A percentile compares a stretch with the other conserved stretches of the same genome.
phyloP scores from a whole-genome alignment of 2,797 vertebrate species.

The Buphagus erythrorhynchus region DNA sequence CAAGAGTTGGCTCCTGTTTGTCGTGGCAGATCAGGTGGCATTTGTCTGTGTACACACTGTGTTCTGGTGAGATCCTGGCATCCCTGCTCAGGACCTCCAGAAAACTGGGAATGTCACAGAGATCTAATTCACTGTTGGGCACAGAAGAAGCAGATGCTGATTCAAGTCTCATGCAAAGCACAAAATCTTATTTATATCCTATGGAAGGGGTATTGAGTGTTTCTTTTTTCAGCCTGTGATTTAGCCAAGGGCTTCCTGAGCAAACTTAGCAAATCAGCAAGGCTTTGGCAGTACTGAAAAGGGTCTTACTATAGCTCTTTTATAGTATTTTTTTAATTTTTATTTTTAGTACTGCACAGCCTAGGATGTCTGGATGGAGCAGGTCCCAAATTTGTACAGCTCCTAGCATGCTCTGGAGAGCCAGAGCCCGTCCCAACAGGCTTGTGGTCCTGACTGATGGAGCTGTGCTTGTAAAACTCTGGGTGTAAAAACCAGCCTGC shows the following conservation, averaged over 20 bases:
- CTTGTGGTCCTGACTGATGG: not conserved
- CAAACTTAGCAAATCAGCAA: not conserved
- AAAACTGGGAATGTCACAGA: not conserved
- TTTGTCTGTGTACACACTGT: not conserved
- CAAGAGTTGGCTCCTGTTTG: not conserved
- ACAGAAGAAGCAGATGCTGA: not conserved
- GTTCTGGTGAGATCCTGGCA: not conserved
- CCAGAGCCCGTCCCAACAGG: not conserved
- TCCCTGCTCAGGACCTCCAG: no score
- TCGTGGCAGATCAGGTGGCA: fast-evolving
- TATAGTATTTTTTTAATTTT: not conserved
- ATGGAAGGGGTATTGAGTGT: not conserved
- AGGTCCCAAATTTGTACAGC: not conserved
- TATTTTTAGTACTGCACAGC: not conserved
- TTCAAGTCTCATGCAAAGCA: not conserved
- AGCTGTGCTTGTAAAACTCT: not conserved
- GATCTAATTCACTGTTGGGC: not conserved
- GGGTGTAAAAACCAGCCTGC: not conserved
- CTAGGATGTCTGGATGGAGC: not conserved
- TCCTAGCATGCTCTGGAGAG: not conserved
- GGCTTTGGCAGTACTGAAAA: not conserved
- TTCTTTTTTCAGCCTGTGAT: not conserved
- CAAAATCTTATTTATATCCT: not conserved
- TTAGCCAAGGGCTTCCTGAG: not conserved
- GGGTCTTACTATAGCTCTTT: not conserved